These are phyloP conservation scores for Trypoxylus dichotomus DNA, from an alignment of 1,140 invertebrate species.

Conservation along the genomic window DNA sequence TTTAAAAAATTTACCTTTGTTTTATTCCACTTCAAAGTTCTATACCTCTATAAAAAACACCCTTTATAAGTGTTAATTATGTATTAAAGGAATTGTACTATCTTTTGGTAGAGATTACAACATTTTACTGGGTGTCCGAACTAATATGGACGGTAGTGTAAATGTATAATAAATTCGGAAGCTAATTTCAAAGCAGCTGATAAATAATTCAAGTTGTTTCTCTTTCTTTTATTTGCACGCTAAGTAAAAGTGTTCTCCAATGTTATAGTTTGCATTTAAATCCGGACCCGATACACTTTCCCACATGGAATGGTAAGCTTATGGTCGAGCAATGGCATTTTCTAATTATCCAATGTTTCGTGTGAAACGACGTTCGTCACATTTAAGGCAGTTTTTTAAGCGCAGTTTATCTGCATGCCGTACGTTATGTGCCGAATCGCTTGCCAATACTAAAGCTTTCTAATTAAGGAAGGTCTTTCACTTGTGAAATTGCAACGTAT, in stretches of 20 bases:
- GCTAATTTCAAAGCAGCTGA: not conserved
- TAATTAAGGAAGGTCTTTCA: not conserved
- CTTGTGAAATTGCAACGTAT: not conserved
- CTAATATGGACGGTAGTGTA: not conserved
- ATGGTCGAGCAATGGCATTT: not conserved
- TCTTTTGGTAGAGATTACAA: too few relatives aligned
- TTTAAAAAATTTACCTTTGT: too few relatives aligned
- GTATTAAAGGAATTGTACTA: too few relatives aligned
- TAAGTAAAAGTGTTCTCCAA: not conserved
- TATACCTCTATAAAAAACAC: too few relatives aligned
- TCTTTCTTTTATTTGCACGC: not conserved
- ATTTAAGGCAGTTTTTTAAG: not conserved
- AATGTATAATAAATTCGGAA: not conserved
- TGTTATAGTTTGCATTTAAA: not conserved
- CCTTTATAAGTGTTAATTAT: too few relatives aligned
- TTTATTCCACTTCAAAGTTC: too few relatives aligned
- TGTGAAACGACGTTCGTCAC: not conserved
- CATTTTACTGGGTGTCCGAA: too few relatives aligned
- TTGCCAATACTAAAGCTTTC: not conserved
- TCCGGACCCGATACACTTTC: not conserved
- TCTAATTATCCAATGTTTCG: not conserved
- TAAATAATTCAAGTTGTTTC: not conserved
- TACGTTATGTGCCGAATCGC: not conserved
- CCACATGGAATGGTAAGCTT: not conserved
- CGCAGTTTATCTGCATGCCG: not conserved